Evolutionary conservation across 2,888 invertebrate species (phyloP).

Genomic region (Hipparchia sbordonii): DNA sequence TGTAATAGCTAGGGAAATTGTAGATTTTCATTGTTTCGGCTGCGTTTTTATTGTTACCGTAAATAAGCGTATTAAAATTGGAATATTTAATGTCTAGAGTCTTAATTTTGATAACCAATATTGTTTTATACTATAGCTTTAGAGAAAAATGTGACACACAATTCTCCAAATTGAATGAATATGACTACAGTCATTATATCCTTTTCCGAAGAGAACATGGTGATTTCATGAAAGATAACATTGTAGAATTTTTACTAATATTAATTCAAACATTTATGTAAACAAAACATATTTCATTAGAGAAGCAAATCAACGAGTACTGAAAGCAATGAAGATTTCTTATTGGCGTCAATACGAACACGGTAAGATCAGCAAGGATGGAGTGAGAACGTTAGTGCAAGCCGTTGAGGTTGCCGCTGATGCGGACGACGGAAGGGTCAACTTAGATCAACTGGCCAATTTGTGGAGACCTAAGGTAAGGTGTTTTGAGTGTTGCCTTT

Average conservation of each 20-base stretch:
- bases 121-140: too few relatives aligned
- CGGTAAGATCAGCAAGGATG: constrained; percentile 84
- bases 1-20: too few relatives aligned
- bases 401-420: constrained; percentile 79
- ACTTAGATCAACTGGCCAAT: constrained; percentile 69
- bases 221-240: too few relatives aligned
- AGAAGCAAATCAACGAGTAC: constrained; percentile 83
- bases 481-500: not conserved
- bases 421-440: constrained; percentile 66
- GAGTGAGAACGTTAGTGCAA: constrained; percentile 80
- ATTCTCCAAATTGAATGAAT: too few relatives aligned
- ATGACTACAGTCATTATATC: too few relatives aligned
- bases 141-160: too few relatives aligned
- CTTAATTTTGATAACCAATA: too few relatives aligned
- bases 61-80: too few relatives aligned
- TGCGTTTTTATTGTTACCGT: too few relatives aligned
- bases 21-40: too few relatives aligned
- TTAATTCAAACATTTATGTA: not conserved
- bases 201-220: too few relatives aligned
- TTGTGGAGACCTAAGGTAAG: constrained; percentile 76
- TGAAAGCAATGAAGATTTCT: constrained; percentile 85
- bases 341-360: constrained; percentile 86
- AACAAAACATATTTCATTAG: constrained; percentile 45
- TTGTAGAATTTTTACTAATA: not conserved
- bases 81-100: too few relatives aligned